Conservation (phyloP, 2,797 vertebrate genomes). For the Hipposideros larvatus region DNA sequence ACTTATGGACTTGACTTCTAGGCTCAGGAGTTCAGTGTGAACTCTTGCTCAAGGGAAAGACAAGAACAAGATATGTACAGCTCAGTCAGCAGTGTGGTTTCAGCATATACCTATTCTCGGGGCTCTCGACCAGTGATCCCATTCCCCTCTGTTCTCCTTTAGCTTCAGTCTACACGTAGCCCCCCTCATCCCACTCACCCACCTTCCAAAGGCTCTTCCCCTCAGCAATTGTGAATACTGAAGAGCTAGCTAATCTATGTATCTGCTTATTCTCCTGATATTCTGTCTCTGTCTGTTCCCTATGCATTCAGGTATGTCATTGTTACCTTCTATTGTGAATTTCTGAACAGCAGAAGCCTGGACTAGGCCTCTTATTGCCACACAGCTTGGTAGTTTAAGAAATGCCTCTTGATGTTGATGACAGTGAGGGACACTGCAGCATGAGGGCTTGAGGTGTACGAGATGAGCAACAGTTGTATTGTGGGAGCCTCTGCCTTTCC, state of each 20-base stretch:
- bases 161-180: not conserved
- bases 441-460: not conserved
- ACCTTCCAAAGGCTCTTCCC: not conserved
- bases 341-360: constrained; percentile 20
- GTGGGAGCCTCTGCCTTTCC: not conserved
- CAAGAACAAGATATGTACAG: not conserved
- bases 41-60: not conserved
- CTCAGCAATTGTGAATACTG: not conserved
- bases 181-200: not conserved
- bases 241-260: not conserved
- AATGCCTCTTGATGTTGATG: not conserved
- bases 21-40: not conserved
- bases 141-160: not conserved
- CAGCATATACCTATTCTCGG: not conserved
- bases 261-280: constrained; percentile 4
- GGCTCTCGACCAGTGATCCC: not conserved
- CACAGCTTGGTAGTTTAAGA: not conserved
- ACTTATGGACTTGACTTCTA: not conserved
- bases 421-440: not conserved
- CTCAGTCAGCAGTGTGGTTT: not conserved
- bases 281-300: not conserved
- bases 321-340: constrained; percentile 26
- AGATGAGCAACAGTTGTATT: not conserved
- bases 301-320: not conserved
- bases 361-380: not conserved